These are phyloP conservation scores for Ptilodon capucinus DNA, from an alignment of 2,888 invertebrate species.

Conservation along the genomic window DNA sequence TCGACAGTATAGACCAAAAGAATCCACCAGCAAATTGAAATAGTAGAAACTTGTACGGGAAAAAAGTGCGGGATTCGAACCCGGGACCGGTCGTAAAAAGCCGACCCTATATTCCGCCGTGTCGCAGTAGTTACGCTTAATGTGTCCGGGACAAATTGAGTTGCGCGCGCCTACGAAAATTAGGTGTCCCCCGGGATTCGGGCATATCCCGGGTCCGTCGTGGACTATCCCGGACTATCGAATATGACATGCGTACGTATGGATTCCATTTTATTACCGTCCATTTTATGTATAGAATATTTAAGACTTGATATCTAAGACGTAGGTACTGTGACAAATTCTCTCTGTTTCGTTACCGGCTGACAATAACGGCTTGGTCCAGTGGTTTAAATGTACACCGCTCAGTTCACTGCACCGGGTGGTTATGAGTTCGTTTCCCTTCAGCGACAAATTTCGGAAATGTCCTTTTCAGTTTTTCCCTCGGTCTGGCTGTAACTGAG, in stretches of 20 bases:
- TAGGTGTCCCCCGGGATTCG: constrained; percentile 65
- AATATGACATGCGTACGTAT: constrained; percentile 39
- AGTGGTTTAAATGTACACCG: no score
- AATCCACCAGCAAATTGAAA: constrained; percentile 75
- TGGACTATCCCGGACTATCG: constrained; percentile 25
- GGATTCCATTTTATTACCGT: constrained; percentile 23
- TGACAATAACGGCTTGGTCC: no score
- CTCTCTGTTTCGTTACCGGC: no score
- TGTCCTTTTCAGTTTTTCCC: no score
- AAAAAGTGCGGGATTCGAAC: constrained; percentile 56
- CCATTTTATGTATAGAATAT: constrained; percentile 8
- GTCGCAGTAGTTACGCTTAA: constrained; percentile 77
- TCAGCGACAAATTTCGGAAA: no score
- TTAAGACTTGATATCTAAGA: not conserved
- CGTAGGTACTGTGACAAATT: no score
- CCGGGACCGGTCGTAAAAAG: constrained; percentile 68
- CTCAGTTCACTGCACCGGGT: no score
- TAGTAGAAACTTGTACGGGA: constrained; percentile 57
- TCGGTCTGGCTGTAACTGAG: no score
- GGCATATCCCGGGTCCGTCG: constrained; percentile 21
- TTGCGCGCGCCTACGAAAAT: constrained; percentile 73
- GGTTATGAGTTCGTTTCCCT: no score
- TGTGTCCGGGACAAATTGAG: constrained; percentile 79
- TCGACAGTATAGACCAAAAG: constrained; percentile 33
- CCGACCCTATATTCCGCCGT: constrained; percentile 65